Conservation (phyloP, 2,113 vertebrate species). For the Marcusenius ussheri region DNA sequence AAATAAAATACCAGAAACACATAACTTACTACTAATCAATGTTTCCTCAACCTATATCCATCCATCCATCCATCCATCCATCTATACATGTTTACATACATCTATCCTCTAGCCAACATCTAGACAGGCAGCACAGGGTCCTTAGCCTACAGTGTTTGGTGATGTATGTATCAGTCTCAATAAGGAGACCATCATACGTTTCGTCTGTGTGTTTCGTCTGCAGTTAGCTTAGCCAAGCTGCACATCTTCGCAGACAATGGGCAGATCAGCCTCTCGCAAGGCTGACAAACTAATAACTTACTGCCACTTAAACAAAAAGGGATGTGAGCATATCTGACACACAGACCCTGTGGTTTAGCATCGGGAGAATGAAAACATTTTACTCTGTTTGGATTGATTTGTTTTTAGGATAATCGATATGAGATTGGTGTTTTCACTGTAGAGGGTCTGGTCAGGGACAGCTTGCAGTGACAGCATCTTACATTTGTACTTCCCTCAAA, state of each 20-base stretch:
- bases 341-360: not conserved
- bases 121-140: not conserved
- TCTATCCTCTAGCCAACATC: not conserved
- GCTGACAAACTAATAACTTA: not conserved
- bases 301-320: not conserved
- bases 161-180: not conserved
- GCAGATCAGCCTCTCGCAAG: not conserved
- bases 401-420: not conserved
- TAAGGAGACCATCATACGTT: not conserved
- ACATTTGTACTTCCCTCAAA: not conserved
- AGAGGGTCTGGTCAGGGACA: not conserved
- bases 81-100: not conserved
- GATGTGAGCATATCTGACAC: not conserved
- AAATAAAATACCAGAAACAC: not conserved
- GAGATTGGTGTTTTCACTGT: not conserved
- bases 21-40: not conserved
- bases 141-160: not conserved
- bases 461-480: not conserved
- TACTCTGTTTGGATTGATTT: not conserved
- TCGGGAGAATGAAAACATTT: not conserved
- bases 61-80: not conserved
- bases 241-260: not conserved
- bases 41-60: not conserved
- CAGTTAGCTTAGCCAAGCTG: not conserved
- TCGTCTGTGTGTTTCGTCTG: not conserved